Evolutionary conservation across 2,113 vertebrate species (phyloP), one percentile per base, ranked within the genome.

Genomic region (Peucedramus taeniatus): DNA sequence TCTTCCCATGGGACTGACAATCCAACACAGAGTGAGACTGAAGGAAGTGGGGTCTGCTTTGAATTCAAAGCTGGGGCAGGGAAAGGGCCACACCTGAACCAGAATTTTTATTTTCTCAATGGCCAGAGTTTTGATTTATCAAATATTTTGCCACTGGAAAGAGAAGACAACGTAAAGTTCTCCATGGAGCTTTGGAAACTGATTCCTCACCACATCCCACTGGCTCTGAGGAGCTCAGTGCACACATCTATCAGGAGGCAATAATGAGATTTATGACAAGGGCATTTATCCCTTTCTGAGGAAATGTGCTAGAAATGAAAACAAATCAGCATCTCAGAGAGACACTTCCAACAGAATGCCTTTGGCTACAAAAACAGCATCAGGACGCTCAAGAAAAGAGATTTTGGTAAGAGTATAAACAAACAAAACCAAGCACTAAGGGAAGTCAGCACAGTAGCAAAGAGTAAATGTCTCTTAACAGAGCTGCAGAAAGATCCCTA

Each of bases 231-330:
- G 42, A 64, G 63, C 49, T 90, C 47, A 85, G 59, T 16, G 56
- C 70, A 54, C 3, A 6, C 45, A 56, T 31, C 30, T 23, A 37
- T 23, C 35, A 42, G 27, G 92, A 93, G 57, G 74, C 83, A 93
- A 75, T 37, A 45, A 88, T 76, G 69, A 95, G 82, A 96, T 90
- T 91, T 94, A 96, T 9, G 33, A 69, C 93, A 86, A 51, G 4
- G n/a, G 49, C 71, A 96, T 92, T 86, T 92, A 94, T 94, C 96
- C 88, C 9, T 90, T 95, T 87, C 92, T 93, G 96, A 96, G 96
- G 94, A 94, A 96, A 97, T 87, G 76, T 76, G 95, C 95, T 92
- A 97, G 93, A 89, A 96, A 89, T 70, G 42, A 95, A 96, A 95
- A 90, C 91, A 83, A 96, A 97, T 93, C 97, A 93, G 88, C 92